Base-by-base conservation (phyloP, 2,888 invertebrate genomes). In the Yponomeuta cagnagella region DNA sequence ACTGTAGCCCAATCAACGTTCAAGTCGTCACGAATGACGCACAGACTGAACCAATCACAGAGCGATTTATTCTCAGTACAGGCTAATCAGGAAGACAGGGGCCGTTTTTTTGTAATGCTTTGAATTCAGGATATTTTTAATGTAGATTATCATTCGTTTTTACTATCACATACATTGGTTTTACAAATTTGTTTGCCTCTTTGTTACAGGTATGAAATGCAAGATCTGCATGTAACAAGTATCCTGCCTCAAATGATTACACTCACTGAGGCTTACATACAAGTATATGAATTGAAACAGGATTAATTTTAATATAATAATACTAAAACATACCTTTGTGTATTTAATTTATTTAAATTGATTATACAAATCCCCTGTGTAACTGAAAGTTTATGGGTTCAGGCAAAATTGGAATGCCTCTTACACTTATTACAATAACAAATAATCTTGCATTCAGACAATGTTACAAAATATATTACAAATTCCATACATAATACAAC, bases 161-260 rank as follows among this genome's bases (percentile, higher is more conserved):
- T 23, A 23, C 23, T 23, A 23, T 23, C 23, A 23, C 23, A 23
- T 23, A 23, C 23, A 23, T 23, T 23, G 23, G 23, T 23, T 23
- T 23, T 52, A 52, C 2, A 52, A 52, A 58, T 15, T 5, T 58
- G 4, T 58, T 48, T n/a, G 66, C n/a, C 37, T 66, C 15, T 37
- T 12, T 67, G 43, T 85, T 86, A 43, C 81, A 79, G 95, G 95
- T 84, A 97, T 93, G 88, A 98, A 95, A 93, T 98, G 97, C 98
- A 98, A 91, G 99, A 99, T 93, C 94, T 99, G 71, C 99, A 99
- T 82, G 99, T 99, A 0, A 98, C 97, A 9, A 98, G 98, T 86
- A 99, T 99, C 80, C 93, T 99, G 72, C 99, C 99, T 5, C 99
- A 99, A 90, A 99, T 99, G 99, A 99, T 99, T 73, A 99, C 99